A percentile compares a stretch with the other conserved stretches of the same genome.
phyloP scores from a whole-genome alignment of 2,113 vertebrate species.

The Accipiter cooperii region DNA sequence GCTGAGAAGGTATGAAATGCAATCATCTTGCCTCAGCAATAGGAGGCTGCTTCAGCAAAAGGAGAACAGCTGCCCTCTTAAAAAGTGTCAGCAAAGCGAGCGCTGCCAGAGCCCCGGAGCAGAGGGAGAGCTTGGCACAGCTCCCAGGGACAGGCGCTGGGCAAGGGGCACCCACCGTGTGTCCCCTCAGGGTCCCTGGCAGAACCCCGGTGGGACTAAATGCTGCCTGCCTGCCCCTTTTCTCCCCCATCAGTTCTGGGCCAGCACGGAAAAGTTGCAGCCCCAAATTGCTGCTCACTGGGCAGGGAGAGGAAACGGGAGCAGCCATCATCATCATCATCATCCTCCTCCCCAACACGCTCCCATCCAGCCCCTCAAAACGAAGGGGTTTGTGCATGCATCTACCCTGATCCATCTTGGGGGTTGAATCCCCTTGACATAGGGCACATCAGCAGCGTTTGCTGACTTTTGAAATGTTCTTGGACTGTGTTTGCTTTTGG shows the following conservation, averaged over 20 bases:
- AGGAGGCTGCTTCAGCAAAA: neutral
- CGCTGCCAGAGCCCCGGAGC: neutral
- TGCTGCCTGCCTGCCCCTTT: too few species aligned
- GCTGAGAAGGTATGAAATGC: neutral
- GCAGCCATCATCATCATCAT: neutral
- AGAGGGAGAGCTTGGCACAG: neutral
- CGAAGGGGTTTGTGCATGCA: too few species aligned
- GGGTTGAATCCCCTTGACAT: too few species aligned
- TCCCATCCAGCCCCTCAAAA: neutral
- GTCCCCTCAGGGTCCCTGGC: neutral
- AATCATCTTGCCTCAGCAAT: neutral
- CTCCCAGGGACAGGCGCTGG: neutral
- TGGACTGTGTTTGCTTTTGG: neutral
- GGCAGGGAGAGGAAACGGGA: neutral
- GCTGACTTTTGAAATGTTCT: neutral
- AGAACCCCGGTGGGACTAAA: neutral
- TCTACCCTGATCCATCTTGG: too few species aligned
- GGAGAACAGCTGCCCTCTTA: neutral
- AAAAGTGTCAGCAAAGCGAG: neutral
- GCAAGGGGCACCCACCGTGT: neutral
- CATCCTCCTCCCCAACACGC: neutral
- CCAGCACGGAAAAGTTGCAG: neutral
- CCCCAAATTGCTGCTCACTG: neutral
- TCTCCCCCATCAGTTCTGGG: neutral
- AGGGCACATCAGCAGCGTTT: accelerated